These are phyloP conservation scores for Zeuzera pyrina DNA, from an alignment of 2,888 invertebrate species.

Conservation along the genomic window DNA sequence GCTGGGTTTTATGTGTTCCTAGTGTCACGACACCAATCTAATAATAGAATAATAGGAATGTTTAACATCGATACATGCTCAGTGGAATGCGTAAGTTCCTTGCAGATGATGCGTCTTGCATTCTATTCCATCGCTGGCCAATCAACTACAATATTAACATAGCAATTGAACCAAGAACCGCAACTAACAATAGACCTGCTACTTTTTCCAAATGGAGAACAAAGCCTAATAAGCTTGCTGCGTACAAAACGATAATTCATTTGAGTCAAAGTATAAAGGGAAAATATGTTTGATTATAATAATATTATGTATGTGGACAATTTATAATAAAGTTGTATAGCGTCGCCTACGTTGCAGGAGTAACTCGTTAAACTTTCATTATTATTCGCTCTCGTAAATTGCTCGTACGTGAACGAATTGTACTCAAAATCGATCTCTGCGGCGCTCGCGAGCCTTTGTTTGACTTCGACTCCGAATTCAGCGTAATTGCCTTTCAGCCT, in stretches of 20 bases:
- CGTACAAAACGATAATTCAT: no score
- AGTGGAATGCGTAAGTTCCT: constrained; percentile 47
- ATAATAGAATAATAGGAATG: constrained; percentile 67
- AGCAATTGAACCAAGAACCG: constrained; percentile 23
- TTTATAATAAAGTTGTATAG: constrained; percentile 47
- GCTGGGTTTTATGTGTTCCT: constrained; percentile 67
- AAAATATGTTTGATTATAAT: no score
- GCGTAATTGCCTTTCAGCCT: constrained; percentile 71
- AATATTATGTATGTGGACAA: constrained; percentile 45
- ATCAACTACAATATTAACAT: constrained; percentile 32
- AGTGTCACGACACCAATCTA: constrained; percentile 66
- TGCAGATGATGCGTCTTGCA: constrained; percentile 35
- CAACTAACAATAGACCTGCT: constrained; percentile 29
- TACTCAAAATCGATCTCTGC: constrained; percentile 64
- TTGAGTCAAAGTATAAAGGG: no score
- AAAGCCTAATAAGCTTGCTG: no score
- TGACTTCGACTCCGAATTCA: constrained; percentile 70
- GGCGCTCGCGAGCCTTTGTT: constrained; percentile 61
- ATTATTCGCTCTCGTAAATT: constrained; percentile 65
- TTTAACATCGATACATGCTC: constrained; percentile 51
- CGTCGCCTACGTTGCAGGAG: constrained; percentile 38
- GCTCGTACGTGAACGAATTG: constrained; percentile 67
- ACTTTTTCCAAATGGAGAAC: constrained; percentile 15
- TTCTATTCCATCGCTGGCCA: constrained; percentile 33
- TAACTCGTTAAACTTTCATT: constrained; percentile 68